phyloP scores from a whole-genome alignment of 2,888 invertebrate species.

The Lacanobia oleracea region DNA sequence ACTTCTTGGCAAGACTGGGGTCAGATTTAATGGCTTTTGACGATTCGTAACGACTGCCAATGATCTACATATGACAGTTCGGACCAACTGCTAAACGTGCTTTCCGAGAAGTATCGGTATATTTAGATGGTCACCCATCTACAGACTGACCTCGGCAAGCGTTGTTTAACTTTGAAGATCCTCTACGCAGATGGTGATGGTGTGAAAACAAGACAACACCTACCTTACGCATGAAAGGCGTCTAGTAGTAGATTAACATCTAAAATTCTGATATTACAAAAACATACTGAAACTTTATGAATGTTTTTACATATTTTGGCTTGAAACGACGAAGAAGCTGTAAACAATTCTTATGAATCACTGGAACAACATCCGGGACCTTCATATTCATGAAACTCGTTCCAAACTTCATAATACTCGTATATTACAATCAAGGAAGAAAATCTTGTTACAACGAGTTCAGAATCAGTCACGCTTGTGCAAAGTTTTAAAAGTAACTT shows the following conservation, averaged over 20 bases:
- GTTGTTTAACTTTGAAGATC: too few relatives aligned
- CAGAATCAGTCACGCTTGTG: conserved; percentile 54
- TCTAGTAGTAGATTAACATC: conserved; percentile 1
- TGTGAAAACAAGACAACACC: too few relatives aligned
- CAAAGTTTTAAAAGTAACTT: conserved; percentile 59
- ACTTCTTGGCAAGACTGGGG: too few relatives aligned
- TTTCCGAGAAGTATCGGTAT: too few relatives aligned
- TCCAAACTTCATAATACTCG: conserved; percentile 26
- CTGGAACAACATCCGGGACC: conserved; percentile 31
- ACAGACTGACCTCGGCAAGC: too few relatives aligned
- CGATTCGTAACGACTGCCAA: too few relatives aligned
- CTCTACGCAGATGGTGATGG: too few relatives aligned
- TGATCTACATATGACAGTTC: too few relatives aligned
- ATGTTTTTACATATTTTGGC: conserved; percentile 37
- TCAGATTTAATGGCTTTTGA: too few relatives aligned
- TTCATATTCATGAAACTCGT: conserved; percentile 39
- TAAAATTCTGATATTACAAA: conserved; percentile 25
- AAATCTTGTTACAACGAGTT: conserved; percentile 62
- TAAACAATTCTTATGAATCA: conserved; percentile 39
- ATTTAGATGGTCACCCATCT: too few relatives aligned
- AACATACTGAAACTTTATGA: conserved; percentile 33
- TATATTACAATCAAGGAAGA: conserved; percentile 44
- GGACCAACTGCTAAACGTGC: too few relatives aligned
- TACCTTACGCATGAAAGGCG: neutral
- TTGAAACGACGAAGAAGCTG: conserved; percentile 9